Conservation (phyloP, 2,113 vertebrate genomes). For the Sebastes fasciatus region DNA sequence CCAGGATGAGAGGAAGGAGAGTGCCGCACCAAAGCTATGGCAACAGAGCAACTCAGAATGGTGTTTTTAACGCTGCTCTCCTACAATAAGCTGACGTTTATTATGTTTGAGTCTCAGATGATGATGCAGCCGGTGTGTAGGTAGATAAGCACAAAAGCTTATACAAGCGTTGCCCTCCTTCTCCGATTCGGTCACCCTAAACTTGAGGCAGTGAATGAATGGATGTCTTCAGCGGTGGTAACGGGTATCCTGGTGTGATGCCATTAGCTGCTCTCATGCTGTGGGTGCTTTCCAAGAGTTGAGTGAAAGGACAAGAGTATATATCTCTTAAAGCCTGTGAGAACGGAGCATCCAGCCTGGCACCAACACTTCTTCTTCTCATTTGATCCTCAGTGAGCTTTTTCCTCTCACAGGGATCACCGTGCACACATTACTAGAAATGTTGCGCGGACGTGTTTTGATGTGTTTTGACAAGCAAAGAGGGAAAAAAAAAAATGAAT, state of each 20-base stretch:
- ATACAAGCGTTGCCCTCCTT: constrained; percentile 12
- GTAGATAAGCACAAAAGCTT: constrained; percentile 39
- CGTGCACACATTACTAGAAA: neutral
- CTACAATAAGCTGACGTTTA: constrained; percentile 8
- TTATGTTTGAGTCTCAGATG: constrained; percentile 42
- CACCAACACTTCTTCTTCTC: constrained; percentile 14
- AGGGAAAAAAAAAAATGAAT: constrained; percentile 15
- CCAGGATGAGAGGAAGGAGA: constrained; percentile 44
- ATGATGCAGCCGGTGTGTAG: constrained; percentile 32
- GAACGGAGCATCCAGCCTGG: constrained; percentile 36
- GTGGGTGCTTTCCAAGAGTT: constrained; percentile 61
- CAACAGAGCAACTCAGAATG: constrained; percentile 22
- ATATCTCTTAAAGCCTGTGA: constrained; percentile 52
- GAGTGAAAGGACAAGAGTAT: constrained; percentile 60
- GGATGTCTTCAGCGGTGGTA: constrained; percentile 47
- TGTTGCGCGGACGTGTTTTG: constrained; percentile 9
- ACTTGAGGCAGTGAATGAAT: constrained; percentile 46
- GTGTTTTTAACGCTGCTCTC: neutral
- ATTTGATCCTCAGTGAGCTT: constrained; percentile 1
- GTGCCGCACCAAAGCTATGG: constrained; percentile 15
- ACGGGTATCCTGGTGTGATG: constrained; percentile 52
- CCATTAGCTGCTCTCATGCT: constrained; percentile 61
- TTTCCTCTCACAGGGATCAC: neutral
- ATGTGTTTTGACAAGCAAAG: constrained; percentile 31
- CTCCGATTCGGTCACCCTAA: constrained; percentile 40